A percentile compares a stretch with the other conserved stretches of the same genome.
Conservation (phyloP, 2,888 invertebrate species). For the Aricia artaxerxes region DNA sequence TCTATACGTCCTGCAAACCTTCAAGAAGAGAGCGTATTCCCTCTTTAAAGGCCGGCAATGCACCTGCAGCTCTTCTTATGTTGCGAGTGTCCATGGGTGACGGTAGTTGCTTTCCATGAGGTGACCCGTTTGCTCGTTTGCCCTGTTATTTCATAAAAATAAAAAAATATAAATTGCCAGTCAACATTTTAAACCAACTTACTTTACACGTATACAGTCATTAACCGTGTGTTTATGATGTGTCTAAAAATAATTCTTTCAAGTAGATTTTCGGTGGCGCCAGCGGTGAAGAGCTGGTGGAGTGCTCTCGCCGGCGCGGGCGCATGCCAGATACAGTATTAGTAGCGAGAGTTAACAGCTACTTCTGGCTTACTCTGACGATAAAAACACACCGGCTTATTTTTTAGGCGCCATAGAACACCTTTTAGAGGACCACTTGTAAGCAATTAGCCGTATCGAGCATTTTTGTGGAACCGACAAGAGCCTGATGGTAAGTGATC, state of each 20-base stretch:
- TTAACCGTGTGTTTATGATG: constrained; percentile 17
- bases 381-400: neutral
- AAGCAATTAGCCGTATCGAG: neutral
- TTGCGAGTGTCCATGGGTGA: no score
- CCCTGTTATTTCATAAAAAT: no score
- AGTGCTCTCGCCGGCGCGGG: neutral
- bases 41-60: no score
- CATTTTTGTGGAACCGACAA: neutral
- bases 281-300: constrained; percentile 33
- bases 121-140: no score
- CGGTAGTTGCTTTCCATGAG: no score
- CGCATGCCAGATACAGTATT: neutral
- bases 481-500: neutral
- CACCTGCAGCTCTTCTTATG: no score
- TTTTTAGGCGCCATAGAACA: constrained; percentile 10
- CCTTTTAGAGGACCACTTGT: neutral
- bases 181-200: neutral
- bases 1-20: no score
- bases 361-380: constrained; percentile 10
- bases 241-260: constrained; percentile 28
- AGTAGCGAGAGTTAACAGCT: constrained; percentile 27
- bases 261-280: constrained; percentile 11
- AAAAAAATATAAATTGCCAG: neutral
- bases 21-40: no score
- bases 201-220: neutral